A percentile compares a stretch with the other conserved stretches of the same genome.
These are phyloP conservation scores for Desmophyllum pertusum DNA, from an alignment of 92 coral and sea anemone species.

Conservation along the genomic window DNA sequence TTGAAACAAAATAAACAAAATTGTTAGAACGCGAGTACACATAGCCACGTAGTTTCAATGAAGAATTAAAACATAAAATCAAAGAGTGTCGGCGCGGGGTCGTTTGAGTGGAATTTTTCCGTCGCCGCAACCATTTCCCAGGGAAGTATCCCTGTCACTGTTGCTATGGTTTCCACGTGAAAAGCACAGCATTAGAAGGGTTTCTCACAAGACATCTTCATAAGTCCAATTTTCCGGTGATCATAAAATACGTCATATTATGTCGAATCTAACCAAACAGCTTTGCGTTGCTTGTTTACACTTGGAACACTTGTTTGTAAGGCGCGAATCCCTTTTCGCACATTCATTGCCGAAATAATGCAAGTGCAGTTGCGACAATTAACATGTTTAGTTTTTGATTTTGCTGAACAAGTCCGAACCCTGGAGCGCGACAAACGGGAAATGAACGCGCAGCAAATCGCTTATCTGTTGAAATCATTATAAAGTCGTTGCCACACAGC, in stretches of 20 bases:
- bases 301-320: neutral
- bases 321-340: conserved; percentile 12
- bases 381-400: conserved; percentile 16
- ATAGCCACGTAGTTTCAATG: neutral
- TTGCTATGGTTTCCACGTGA: conserved; percentile 27
- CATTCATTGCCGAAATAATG: conserved; percentile 18
- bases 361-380: conserved; percentile 23
- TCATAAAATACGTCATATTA: conserved; percentile 16
- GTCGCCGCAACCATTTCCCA: conserved; percentile 8
- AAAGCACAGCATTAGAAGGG: neutral
- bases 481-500: conserved; percentile 41
- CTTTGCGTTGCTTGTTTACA: conserved; percentile 8
- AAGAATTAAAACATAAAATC: neutral
- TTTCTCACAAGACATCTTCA: conserved; percentile 23
- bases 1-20: conserved; percentile 7
- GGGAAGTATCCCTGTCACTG: neutral
- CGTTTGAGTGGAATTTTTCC: neutral
- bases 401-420: conserved; percentile 8
- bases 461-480: conserved; percentile 48
- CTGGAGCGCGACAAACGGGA: conserved; percentile 14
- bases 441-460: conserved; percentile 12
- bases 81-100: neutral
- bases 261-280: conserved; percentile 25
- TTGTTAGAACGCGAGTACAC: neutral
- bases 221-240: conserved; percentile 31